Percentiles rank a stretch among this genome's conserved stretches.
Conservation (phyloP, 1,140 invertebrate species). For the Neotoxoptera formosana region DNA sequence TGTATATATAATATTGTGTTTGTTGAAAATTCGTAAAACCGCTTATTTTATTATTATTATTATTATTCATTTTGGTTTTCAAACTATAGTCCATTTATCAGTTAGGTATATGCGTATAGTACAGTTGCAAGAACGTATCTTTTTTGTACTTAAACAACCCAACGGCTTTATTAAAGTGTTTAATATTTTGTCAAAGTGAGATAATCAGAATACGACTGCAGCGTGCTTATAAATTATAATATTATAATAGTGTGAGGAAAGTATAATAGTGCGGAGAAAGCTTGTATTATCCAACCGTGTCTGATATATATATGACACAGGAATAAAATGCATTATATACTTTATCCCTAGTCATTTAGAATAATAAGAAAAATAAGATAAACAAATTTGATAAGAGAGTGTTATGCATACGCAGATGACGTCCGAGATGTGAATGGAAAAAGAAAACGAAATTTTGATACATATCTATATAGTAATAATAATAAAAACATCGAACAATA, state of each 20-base stretch:
- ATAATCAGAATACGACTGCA: neutral
- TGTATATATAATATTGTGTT: no score
- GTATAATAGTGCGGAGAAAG: neutral
- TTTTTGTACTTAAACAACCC: neutral
- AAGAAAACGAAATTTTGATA: neutral
- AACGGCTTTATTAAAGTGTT: neutral
- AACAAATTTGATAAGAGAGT: neutral
- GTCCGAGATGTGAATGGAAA: neutral
- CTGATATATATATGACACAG: neutral
- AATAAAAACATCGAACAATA: constrained; percentile 20
- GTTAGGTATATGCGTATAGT: neutral
- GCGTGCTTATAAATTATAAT: neutral
- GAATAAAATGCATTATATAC: neutral
- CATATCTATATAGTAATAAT: neutral
- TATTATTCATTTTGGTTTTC: neutral
- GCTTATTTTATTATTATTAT: no score
- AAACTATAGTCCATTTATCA: neutral
- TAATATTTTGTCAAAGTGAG: neutral
- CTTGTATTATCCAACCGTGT: neutral
- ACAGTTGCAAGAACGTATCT: neutral
- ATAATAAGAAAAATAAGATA: constrained; percentile 21
- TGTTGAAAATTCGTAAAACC: no score
- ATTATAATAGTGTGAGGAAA: neutral
- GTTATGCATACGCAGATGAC: no score
- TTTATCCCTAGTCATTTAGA: constrained; percentile 13